Evolutionary conservation across 2,888 invertebrate genomes (phyloP).

Genomic region (Osmoderma eremita): DNA sequence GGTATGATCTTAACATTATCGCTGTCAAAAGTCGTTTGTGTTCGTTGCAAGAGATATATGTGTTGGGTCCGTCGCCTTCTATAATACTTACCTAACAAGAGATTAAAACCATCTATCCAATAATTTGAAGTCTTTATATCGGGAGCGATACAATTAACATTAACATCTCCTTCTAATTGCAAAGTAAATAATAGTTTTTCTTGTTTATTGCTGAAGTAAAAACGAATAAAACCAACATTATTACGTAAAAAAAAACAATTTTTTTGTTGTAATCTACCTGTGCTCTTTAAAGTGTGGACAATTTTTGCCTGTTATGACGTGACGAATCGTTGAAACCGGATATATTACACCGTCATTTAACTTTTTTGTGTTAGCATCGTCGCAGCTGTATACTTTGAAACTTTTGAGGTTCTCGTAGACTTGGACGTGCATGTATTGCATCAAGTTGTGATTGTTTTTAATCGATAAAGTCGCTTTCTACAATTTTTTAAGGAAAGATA

Average conservation of each 20-base stretch:
- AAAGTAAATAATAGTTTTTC: slow-evolving; percentile 57
- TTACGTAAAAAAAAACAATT: neutral
- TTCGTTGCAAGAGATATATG: no score
- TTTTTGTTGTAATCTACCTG: slow-evolving; percentile 51
- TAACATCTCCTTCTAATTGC: slow-evolving; percentile 54
- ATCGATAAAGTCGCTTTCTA: slow-evolving; percentile 44
- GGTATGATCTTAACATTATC: no score
- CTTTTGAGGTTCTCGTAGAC: slow-evolving; percentile 47
- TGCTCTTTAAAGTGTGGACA: slow-evolving; percentile 57
- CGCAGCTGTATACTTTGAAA: slow-evolving; percentile 47
- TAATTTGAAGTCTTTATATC: slow-evolving; percentile 55
- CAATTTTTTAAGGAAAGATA: neutral
- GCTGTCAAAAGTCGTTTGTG: no score
- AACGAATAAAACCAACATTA: slow-evolving; percentile 1
- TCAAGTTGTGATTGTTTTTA: slow-evolving; percentile 5
- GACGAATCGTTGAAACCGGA: slow-evolving; percentile 50
- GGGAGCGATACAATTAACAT: slow-evolving; percentile 58
- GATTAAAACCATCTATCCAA: slow-evolving; percentile 59
- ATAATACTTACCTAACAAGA: slow-evolving; percentile 54
- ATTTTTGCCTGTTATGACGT: slow-evolving; percentile 58
- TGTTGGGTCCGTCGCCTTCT: no score
- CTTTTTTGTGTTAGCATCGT: slow-evolving; percentile 29
- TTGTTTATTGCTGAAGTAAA: slow-evolving; percentile 48
- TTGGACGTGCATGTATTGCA: slow-evolving; percentile 41
- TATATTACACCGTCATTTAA: slow-evolving; percentile 8